Percentiles rank a stretch among this genome's conserved stretches.
Evolutionary conservation across 2,888 invertebrate species (phyloP).

Genomic region (Hedya salicella): DNA sequence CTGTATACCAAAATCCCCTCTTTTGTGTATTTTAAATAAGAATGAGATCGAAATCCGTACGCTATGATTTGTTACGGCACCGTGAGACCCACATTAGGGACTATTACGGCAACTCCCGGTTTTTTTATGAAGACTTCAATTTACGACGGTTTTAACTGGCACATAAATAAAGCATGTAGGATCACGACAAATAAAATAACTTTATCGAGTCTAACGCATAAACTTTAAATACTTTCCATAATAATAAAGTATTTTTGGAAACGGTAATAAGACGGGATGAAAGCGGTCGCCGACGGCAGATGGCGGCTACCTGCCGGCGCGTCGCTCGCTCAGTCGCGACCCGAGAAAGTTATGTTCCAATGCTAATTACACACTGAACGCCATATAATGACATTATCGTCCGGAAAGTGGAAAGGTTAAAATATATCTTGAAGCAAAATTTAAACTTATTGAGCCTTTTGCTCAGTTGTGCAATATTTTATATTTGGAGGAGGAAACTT

Average conservation of each 20-base stretch:
- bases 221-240: constrained; percentile 78
- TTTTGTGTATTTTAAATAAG: constrained; percentile 34
- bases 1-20: constrained; percentile 5
- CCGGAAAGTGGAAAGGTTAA: constrained; percentile 32
- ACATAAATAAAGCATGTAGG: constrained; percentile 75
- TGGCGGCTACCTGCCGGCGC: constrained; percentile 74
- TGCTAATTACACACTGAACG: constrained; percentile 43
- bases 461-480: constrained; percentile 24
- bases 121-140: constrained; percentile 78
- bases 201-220: constrained; percentile 74
- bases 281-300: constrained; percentile 80
- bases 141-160: constrained; percentile 79
- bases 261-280: constrained; percentile 79
- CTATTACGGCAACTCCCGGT: constrained; percentile 66
- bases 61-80: constrained; percentile 66
- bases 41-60: constrained; percentile 39
- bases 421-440: constrained; percentile 19
- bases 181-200: constrained; percentile 77
- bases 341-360: constrained; percentile 65
- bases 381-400: constrained; percentile 24
- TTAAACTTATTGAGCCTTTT: constrained; percentile 29
- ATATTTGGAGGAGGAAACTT: constrained; percentile 7
- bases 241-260: constrained; percentile 82
- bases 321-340: constrained; percentile 46
- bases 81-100: constrained; percentile 70